Conservation (phyloP, 1,140 invertebrate species). For the Panulirus ornatus region DNA sequence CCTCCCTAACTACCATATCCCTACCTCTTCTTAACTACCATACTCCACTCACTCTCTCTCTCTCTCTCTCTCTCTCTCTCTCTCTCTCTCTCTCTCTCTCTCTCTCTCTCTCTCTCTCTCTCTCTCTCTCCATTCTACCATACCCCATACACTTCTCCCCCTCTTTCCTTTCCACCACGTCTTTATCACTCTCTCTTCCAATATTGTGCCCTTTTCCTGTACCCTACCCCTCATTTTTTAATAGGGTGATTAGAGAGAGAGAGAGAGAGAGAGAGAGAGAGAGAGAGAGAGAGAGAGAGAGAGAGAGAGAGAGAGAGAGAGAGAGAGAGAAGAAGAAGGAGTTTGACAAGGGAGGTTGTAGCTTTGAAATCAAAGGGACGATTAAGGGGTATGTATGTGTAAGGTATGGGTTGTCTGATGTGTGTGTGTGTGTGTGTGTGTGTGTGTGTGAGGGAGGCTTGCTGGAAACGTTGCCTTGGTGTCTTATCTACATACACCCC, state of each 20-base stretch:
- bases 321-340: not conserved
- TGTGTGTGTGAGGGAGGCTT: too few species aligned
- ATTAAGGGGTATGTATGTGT: too few species aligned
- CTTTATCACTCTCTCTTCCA: not conserved
- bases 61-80: not conserved
- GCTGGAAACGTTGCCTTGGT: too few species aligned
- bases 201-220: not conserved
- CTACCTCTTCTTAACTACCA: not conserved
- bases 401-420: too few species aligned
- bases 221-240: too few species aligned
- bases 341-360: not conserved
- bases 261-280: not conserved
- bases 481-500: too few species aligned
- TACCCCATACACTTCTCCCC: not conserved
- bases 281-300: not conserved
- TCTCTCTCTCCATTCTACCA: not conserved
- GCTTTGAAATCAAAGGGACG: not conserved
- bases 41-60: not conserved
- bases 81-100: too few species aligned
- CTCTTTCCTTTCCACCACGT: not conserved
- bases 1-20: not conserved
- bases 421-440: too few species aligned
- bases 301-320: constrained; percentile 28
- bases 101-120: not conserved
- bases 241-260: too few species aligned